Base-by-base conservation (phyloP, 2,797 vertebrate genomes). In the Cyprinodon diabolis region DNA sequence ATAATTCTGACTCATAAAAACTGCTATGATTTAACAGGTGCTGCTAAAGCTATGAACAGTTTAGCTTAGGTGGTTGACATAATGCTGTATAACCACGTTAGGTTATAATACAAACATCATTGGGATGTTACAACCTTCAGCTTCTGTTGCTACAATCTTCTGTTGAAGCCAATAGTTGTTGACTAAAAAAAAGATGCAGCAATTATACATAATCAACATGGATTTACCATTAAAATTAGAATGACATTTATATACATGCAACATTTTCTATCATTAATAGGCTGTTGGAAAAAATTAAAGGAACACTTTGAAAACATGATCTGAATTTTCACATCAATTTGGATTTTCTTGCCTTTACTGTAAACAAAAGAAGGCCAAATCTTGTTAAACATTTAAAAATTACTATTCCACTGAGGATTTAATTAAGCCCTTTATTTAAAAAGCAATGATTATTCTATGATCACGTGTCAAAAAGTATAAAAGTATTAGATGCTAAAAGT, bases 31-130 rank as follows among this genome's bases (percentile, higher is more conserved):
- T 79, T 76, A 84, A 86, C 74, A 45, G 66, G 77, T 66, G 87
- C 90, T 91, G 84, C 87, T 84, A 66, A 54, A 76, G 77, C 77
- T 58, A 74, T 73, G 72, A 69, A 67, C 74, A 78, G 77, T 81
- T 76, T 75, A 74, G 30, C 57, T 40, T 2, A 70, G 55, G 77
- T 78, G 79, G 74, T 84, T 82, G 66, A 47, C n/a, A 11, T 25
- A 58, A 80, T 68, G 72, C 71, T 56, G 72, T 79, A 67, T 63
- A 65, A 14, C 57, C 57, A 37, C 74, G 67, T 49, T 1, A 78
- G 48, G 69, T 63, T 62, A 10, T 65, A 68, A 56, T 69, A 52
- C 75, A 80, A 80, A 73, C 66, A 70, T 66, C 63, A 54, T 19
- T 71, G 56, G 72, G 70, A 60, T 78, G 55, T 35, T 62, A 1